A percentile compares a stretch with the other conserved stretches of the same genome.
Evolutionary conservation across 2,113 vertebrate species (phyloP).

Genomic region (Ptilorrhoa leucosticta): DNA sequence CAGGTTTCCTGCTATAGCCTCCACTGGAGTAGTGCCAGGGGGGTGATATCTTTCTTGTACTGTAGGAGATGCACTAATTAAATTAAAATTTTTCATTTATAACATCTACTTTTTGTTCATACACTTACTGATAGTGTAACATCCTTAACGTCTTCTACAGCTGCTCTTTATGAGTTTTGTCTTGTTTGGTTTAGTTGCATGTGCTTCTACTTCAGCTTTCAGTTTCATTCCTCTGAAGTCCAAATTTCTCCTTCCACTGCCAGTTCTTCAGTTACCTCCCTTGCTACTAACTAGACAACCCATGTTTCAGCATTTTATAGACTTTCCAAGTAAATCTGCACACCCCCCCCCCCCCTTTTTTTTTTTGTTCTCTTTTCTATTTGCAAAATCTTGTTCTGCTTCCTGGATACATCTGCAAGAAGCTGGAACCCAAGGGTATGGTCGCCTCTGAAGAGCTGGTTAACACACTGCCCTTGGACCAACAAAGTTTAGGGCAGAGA

Average conservation of each 20-base stretch:
- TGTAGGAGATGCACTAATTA: background rate
- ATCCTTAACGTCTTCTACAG: background rate
- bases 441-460: background rate
- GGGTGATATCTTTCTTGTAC: background rate
- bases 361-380: background rate
- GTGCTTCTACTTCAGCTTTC: background rate
- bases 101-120: background rate
- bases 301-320: background rate
- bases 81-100: background rate
- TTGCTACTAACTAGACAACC: background rate
- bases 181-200: background rate
- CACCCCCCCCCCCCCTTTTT: rapidly evolving
- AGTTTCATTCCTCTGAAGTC: background rate
- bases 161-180: background rate
- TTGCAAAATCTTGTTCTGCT: background rate
- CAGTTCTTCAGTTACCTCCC: background rate
- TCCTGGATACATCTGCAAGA: background rate
- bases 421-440: background rate
- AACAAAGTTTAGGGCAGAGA: background rate
- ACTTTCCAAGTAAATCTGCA: background rate
- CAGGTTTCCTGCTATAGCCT: background rate
- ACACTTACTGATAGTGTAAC: background rate
- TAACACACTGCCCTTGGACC: background rate
- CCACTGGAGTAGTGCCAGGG: background rate
- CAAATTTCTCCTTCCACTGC: background rate